Conservation (phyloP, 1,140 invertebrate genomes). For the Drosophila suzukii region DNA sequence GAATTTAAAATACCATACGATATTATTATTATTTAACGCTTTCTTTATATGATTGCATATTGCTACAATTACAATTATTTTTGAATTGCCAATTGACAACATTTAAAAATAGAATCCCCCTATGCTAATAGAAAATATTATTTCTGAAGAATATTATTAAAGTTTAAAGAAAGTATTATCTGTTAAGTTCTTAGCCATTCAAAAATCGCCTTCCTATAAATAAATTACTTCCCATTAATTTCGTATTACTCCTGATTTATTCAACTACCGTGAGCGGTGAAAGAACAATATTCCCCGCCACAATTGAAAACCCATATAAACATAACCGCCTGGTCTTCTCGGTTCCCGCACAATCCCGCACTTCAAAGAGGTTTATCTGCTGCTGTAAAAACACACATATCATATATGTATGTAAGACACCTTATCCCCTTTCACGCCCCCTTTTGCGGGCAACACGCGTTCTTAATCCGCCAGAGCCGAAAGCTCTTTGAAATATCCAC, state of each 20-base stretch:
- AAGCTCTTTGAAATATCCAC: slow-evolving; percentile 53
- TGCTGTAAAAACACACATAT: slow-evolving; percentile 17
- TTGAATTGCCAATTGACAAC: too few species aligned
- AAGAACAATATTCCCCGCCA: neutral
- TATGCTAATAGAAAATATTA: too few species aligned
- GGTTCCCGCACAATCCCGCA: neutral
- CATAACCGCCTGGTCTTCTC: neutral
- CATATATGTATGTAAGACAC: slow-evolving; percentile 9
- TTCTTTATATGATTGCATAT: too few species aligned
- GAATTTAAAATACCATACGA: too few species aligned
- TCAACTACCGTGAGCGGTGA: neutral
- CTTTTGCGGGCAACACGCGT: slow-evolving; percentile 24
- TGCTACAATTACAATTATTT: too few species aligned
- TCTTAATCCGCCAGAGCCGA: slow-evolving; percentile 45
- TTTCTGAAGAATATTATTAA: too few species aligned
- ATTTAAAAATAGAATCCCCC: too few species aligned
- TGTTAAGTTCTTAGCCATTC: too few species aligned
- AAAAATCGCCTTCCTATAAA: too few species aligned
- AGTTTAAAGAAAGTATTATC: too few species aligned
- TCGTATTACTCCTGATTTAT: neutral
- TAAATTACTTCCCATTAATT: neutral
- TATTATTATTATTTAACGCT: too few species aligned
- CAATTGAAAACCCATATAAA: slow-evolving; percentile 26
- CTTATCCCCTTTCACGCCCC: slow-evolving; percentile 37
- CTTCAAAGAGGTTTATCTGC: slow-evolving; percentile 15